phyloP scores from a whole-genome alignment of 2,797 vertebrate genomes.

The Spea hammondii region DNA sequence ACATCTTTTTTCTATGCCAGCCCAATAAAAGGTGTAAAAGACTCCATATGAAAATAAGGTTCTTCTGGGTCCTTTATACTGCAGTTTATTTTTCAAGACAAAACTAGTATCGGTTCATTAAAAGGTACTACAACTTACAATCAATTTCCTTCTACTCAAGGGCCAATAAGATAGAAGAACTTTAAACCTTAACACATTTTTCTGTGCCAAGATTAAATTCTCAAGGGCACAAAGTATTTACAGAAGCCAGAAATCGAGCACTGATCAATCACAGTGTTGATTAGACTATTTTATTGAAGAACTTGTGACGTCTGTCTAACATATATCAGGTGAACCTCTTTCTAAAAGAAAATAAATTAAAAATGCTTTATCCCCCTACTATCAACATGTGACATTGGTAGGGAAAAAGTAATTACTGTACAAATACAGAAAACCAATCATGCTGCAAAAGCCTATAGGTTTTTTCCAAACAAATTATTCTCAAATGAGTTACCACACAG shows the following conservation, averaged over 20 bases:
- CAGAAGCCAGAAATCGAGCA: background rate
- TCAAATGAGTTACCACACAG: constrained; percentile 26
- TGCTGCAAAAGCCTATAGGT: constrained; percentile 46
- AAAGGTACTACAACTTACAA: constrained; percentile 3
- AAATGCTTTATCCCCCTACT: constrained; percentile 24
- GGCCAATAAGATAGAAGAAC: background rate
- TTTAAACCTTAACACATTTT: constrained; percentile 5
- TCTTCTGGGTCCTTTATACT: background rate
- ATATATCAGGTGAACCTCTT: constrained; percentile 12
- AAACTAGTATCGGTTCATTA: background rate
- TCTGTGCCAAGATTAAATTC: constrained; percentile 6
- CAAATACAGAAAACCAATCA: constrained; percentile 47
- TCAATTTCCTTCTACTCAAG: background rate
- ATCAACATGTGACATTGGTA: constrained; percentile 36
- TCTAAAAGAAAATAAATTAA: constrained; percentile 16
- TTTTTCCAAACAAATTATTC: constrained; percentile 50
- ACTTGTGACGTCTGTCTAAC: constrained; percentile 1
- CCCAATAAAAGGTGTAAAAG: too few species aligned
- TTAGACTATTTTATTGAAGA: constrained; percentile 11
- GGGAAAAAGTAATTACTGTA: constrained; percentile 50
- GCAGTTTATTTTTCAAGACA: background rate
- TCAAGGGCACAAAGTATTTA: constrained; percentile 17
- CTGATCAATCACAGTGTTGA: constrained; percentile 17
- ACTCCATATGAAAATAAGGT: too few species aligned
- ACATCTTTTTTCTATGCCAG: too few species aligned